Base-by-base conservation (phyloP, 2,888 invertebrate species). In the Cylloceria caligata region DNA sequence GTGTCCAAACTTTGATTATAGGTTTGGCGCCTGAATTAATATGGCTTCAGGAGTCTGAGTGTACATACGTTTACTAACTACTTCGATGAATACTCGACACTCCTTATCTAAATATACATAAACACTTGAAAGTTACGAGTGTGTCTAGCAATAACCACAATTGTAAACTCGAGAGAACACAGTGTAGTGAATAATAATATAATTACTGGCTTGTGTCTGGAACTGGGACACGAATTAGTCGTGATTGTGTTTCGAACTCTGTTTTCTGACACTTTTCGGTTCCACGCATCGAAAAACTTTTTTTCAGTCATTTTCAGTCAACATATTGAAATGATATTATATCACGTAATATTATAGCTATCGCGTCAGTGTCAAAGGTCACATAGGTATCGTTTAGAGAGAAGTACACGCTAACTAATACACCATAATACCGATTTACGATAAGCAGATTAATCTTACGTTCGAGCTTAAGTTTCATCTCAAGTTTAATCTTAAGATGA, bases 1-100 rank as follows among this genome's bases (percentile, higher is more conserved):
- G 24, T 42, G 11, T 27, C 30, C 45, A 67, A 79, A 79, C 78
- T 79, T 72, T 72, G 65, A 57, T 72, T 57, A 34, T 72, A 62
- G 13, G 68, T 74, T 36, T 45, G 74, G 36, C 64, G 57, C 30
- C 57, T 1, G 30, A 27, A 57, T 57, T 57, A 69, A 80, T 74
- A 34, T 45, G 62, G 62, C 42, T 34, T 27, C 34, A 7, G n/a
- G 55, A 24, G 52, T 30, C 34, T 27, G n/a, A 45, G 13, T 34
- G n/a, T n/a, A n/a, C n/a, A 9, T 24, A 5, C 19, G 36, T 42
- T 5, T 19, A 7, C n/a, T 34, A 24, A 55, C 21, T 52, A 34
- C 9, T 21, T 52, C 52, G 55, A 64, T 47, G 55, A 55, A 52
- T 24, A 57, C 16, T 24, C 57, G 3, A 73, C 45, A 24, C 62